Percentiles rank a stretch among this genome's conserved stretches.
phyloP scores from a whole-genome alignment of 2,888 invertebrate genomes.

The Cyaniris semiargus region DNA sequence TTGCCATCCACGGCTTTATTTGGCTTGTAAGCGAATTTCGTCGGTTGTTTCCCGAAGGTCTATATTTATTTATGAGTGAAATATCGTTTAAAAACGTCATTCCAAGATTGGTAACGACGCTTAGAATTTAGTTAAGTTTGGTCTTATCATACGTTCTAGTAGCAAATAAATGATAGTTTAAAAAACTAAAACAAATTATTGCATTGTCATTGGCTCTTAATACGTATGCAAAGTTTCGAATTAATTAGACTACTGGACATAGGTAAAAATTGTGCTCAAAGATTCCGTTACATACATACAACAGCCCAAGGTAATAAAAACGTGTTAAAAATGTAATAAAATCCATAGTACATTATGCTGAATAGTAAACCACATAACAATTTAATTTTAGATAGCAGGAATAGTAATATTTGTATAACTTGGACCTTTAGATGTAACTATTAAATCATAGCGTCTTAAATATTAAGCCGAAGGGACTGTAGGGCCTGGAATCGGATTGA shows the following conservation, averaged over 20 bases:
- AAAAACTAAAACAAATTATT: too few species aligned
- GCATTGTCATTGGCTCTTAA: too few species aligned
- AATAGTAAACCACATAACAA: neutral
- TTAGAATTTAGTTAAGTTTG: neutral
- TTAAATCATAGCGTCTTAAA: neutral
- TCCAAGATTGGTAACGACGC: neutral
- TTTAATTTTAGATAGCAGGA: neutral
- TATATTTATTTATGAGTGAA: constrained; percentile 40
- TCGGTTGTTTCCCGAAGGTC: constrained; percentile 45
- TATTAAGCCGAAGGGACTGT: neutral
- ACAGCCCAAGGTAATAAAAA: too few species aligned
- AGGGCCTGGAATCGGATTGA: neutral
- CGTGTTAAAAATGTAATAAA: too few species aligned
- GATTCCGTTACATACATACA: too few species aligned
- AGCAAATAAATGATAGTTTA: too few species aligned
- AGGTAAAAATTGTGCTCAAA: too few species aligned
- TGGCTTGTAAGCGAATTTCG: constrained; percentile 49
- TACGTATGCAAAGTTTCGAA: too few species aligned
- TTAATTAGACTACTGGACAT: too few species aligned
- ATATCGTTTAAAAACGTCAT: constrained; percentile 11
- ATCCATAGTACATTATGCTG: neutral
- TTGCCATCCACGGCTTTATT: constrained; percentile 61
- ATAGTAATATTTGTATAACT: neutral
- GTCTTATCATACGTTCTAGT: too few species aligned
- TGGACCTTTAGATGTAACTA: neutral